Conservation (phyloP, 35 echinoderm and acorn worm species). For the Ptychodera flava region DNA sequence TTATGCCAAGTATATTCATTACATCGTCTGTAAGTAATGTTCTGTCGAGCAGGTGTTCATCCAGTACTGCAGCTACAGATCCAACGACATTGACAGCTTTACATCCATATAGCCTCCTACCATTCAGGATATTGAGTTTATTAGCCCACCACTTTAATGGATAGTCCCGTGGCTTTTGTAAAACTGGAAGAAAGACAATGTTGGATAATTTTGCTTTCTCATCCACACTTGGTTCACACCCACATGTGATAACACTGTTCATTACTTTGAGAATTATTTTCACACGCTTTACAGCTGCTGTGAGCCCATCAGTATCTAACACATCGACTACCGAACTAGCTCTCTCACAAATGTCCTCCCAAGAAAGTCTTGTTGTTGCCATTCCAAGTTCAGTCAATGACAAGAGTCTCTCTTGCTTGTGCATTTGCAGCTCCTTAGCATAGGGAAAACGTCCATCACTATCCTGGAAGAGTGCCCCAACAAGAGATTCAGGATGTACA, state of each 20-base stretch:
- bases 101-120: neutral
- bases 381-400: slow-evolving; percentile 38
- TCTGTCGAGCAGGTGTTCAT: slow-evolving; percentile 7
- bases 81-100: slow-evolving; percentile 12
- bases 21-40: slow-evolving; percentile 4
- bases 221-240: neutral
- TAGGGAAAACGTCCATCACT: slow-evolving; percentile 32
- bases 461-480: slow-evolving; percentile 18
- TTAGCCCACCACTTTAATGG: neutral
- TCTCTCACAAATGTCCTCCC: slow-evolving; percentile 34
- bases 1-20: neutral
- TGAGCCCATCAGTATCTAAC: neutral
- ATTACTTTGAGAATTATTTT: slow-evolving; percentile 16
- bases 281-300: slow-evolving; percentile 8
- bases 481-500: slow-evolving; percentile 22
- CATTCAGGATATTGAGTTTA: neutral
- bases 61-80: slow-evolving; percentile 1
- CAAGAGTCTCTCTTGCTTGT: neutral
- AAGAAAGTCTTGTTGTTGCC: slow-evolving; percentile 19
- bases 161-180: slow-evolving; percentile 10
- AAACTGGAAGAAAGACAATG: slow-evolving; percentile 17
- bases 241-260: neutral
- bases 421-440: slow-evolving; percentile 2
- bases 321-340: neutral
- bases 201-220: neutral